Base-by-base conservation (phyloP, 2,888 invertebrate species). In the Netelia virgata region DNA sequence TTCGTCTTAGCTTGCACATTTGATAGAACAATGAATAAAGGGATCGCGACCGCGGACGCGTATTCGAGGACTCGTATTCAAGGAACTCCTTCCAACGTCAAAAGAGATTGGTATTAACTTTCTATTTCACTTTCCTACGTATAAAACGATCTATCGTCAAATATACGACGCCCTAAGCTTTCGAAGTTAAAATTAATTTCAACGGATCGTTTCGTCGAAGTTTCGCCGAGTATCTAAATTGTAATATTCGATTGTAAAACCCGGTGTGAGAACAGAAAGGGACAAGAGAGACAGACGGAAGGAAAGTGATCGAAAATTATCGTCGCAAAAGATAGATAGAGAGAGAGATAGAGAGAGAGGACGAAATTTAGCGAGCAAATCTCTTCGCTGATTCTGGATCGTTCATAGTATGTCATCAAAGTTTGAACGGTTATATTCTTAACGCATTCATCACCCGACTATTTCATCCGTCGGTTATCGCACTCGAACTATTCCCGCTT, bases 401-500 rank as follows among this genome's bases (percentile, higher is more conserved):
- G 36, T 36, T 36, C 36, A 36, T 36, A 36, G 36, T 36, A 36
- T 36, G 36, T 63, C 70, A 23, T 55, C 59, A 66, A 61, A 72
- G 55, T 70, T 74, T 78, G 43, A 82, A 81, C 77, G 61, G 78
- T 70, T 78, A 81, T 74, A 36, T 36, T 36, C 36, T 36, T 36
- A 6, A 36, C 36, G 55, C 66, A 68, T 70, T 73, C 66, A 18
- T 61, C 66, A 75, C 66, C 61, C 59, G 55, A 57, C 64, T 61
- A 61, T 81, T 50, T 64, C 68, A 73, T 79, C 69, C 59, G 61
- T 59, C 61, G 41, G 41, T 77, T 79, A 63, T 63, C 68, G 72
- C 61, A 50, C 69, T 70, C 20, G 36, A 43, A 64, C 72, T 81
- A 80, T 81, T 70, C 53, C 68, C 73, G 72, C 81, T 80, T 69